phyloP scores from a whole-genome alignment of 1,140 invertebrate species.

The Anastrepha ludens region DNA sequence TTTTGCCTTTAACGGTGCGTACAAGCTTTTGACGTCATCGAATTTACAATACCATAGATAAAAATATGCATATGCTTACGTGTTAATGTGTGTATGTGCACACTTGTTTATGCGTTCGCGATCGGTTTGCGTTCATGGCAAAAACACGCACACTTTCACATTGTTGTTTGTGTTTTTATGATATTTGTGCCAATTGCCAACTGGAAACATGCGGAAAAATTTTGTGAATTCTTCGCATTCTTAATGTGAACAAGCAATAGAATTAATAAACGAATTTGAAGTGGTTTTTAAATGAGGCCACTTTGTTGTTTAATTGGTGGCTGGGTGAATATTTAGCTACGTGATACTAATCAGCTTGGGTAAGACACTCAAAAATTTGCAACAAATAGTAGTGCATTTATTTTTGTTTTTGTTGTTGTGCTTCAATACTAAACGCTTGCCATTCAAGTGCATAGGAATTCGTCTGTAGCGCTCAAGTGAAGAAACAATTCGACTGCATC shows the following conservation, averaged over 20 bases:
- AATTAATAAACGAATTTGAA: conserved; percentile 12
- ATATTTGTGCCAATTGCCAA: neutral
- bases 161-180: neutral
- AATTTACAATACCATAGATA: neutral
- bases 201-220: conserved; percentile 38
- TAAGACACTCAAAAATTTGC: neutral
- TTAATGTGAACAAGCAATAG: neutral
- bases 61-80: neutral
- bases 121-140: neutral
- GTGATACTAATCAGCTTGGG: neutral
- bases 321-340: neutral
- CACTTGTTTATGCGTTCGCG: conserved; percentile 8
- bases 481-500: too few species aligned
- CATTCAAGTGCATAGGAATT: too few species aligned
- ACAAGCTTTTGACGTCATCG: conserved; percentile 14
- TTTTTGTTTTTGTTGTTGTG: neutral
- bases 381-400: neutral
- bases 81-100: neutral
- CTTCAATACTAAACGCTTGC: too few species aligned
- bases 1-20: neutral
- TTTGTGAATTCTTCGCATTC: conserved; percentile 25
- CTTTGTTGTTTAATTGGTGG: neutral
- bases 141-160: neutral
- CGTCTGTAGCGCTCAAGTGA: too few species aligned
- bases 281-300: conserved; percentile 9